A percentile compares a stretch with the other conserved stretches of the same genome.
Conservation (phyloP, 2,888 invertebrate species). For the Pristionchus japonicus region DNA sequence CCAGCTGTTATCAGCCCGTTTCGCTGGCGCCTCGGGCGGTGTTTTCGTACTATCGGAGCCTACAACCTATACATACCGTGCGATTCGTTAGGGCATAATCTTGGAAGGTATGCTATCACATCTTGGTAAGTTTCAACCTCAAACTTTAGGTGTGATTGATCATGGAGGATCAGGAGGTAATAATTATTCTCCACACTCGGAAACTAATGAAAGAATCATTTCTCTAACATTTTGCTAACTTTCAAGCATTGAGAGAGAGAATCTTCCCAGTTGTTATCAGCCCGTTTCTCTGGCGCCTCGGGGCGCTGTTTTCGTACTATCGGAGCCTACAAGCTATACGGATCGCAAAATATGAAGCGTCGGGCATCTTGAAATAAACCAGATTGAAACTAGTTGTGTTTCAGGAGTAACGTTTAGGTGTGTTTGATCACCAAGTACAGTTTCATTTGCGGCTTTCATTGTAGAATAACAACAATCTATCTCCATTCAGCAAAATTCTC, state of each 20-base stretch:
- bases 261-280: not conserved
- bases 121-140: too few relatives aligned
- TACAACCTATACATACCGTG: too few relatives aligned
- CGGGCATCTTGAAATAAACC: not conserved
- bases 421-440: too few relatives aligned
- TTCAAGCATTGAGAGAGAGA: not conserved
- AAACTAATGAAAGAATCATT: too few relatives aligned
- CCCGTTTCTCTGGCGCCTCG: not conserved
- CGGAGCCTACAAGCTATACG: not conserved
- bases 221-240: too few relatives aligned
- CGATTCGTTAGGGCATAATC: too few relatives aligned
- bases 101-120: too few relatives aligned
- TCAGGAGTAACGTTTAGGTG: too few relatives aligned
- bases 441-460: not conserved
- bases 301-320: not conserved
- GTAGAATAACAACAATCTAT: not conserved
- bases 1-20: not conserved
- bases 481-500: not conserved
- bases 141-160: too few relatives aligned
- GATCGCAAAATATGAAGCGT: not conserved
- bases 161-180: too few relatives aligned
- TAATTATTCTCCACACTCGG: too few relatives aligned
- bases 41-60: too few relatives aligned
- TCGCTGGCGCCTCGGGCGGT: not conserved
- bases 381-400: not conserved